Evolutionary conservation across 1,140 invertebrate species (phyloP), one percentile per base, ranked within the genome.

Genomic region (Papilio polytes): DNA sequence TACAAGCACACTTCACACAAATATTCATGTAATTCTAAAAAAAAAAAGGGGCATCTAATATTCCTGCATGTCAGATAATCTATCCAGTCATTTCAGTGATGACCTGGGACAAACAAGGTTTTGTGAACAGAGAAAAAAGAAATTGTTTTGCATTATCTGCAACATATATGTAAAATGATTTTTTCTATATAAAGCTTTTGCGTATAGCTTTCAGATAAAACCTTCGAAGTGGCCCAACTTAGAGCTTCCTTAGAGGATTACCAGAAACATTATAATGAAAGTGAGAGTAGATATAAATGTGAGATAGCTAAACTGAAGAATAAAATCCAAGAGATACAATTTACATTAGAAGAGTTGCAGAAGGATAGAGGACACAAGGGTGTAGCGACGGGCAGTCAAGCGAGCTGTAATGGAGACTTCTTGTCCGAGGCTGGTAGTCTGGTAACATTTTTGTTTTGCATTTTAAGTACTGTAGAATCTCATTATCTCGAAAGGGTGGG

Each of bases 121-220:
- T 41, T 41, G 36, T 7, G 36, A 7, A 41, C 6, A 41, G 6
- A 41, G 0, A 8, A 41, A 41, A 41, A 41, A 4, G 2, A 41
- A 41, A 41, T 6, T 4, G 36, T 8, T 7, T 41, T 41, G 3
- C 36, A 4, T 41, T 36, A 36, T 41, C 36, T 8, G 36, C 36
- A 26, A 26, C 26, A 26, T 26, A 26, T 26, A 26, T 26, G 26
- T 1, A 26, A 26, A 26, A 2, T 26, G 26, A 26, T 26, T 26
- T 26, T 26, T 26, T 26, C 26, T 26, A 26, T 26, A 26, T 26
- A 1, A 26, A 36, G 31, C 4, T 36, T 4, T 73, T 56, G 41
- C 72, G 95, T 95, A 12, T 91, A 97, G 96, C 96, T 98, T 85
- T 96, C 96, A 84, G 97, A 98, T 86, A 97, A 97, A 91, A 96